Evolutionary conservation across 2,797 vertebrate species (phyloP), one percentile per base, ranked within the genome.

Genomic region (Zenarchopterus dispar): DNA sequence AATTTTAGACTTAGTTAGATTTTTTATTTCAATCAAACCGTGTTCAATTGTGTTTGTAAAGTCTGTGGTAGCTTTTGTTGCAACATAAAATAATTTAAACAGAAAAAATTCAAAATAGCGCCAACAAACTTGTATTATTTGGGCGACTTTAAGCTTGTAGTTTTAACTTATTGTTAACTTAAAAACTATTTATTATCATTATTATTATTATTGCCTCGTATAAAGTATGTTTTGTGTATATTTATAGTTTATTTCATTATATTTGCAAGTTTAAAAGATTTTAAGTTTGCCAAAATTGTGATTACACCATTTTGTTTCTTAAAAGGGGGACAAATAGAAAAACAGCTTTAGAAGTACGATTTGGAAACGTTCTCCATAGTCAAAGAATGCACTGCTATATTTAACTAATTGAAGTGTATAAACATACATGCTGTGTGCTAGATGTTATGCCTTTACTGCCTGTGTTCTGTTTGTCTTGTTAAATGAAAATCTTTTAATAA

Each of bases 91-190:
- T 94, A 93, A 91, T 94, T 94, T 94, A 93, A 94, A 93, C 87
- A 66, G 89, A 95, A 94, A 94, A 93, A 93, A 91, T 91, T 94
- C 94, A 92, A 87, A 95, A 95, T 96, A 96, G 95, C 96, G 95
- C 95, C 96, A 95, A 96, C 93, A 95, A 96, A 95, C 94, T 94
- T 95, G 95, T 96, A 96, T 95, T 96, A 96, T 96, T 96, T 96
- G 92, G 94, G 95, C 95, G 93, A 95, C 94, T 95, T 95, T 96
- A 96, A 97, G 96, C 95, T 97, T 94, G 96, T 97, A 96, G 95
- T 96, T 97, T 97, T 97, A 97, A 96, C 96, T 97, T 97, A 97
- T 95, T 96, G 95, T 96, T 96, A 95, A 95, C 95, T 96, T 97
- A 96, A 96, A 95, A 97, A 96, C 96, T 95, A 95, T 95, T 95